Conservation (phyloP, 37 sponge, comb jelly and placozoan species). For the Oopsacas minuta region DNA sequence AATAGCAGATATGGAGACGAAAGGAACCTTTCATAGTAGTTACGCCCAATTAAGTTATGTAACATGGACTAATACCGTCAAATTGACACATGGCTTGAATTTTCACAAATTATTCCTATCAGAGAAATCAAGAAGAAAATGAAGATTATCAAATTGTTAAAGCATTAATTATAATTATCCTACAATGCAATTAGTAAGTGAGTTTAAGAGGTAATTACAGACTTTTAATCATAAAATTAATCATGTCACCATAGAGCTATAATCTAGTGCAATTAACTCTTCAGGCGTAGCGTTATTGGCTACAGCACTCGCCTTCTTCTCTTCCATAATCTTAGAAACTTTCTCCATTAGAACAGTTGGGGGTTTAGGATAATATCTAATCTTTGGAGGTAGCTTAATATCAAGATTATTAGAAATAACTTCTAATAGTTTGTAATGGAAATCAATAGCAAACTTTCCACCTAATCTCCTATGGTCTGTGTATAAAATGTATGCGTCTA, state of each 20-base stretch:
- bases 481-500: constrained; percentile 65
- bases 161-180: no score
- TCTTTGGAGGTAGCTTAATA: background rate
- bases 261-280: background rate
- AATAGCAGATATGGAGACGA: no score
- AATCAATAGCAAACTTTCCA: constrained; percentile 39
- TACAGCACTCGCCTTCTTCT: background rate
- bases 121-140: no score
- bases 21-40: no score
- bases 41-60: no score
- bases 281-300: background rate
- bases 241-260: background rate
- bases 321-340: background rate
- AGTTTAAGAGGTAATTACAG: no score
- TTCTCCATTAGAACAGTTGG: background rate
- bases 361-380: background rate
- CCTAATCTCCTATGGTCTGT: constrained; percentile 53
- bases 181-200: no score
- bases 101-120: no score
- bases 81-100: no score
- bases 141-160: no score
- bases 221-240: no score
- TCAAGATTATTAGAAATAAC: background rate
- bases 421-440: constrained; percentile 20
- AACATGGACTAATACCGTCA: no score